phyloP scores from a whole-genome alignment of 2,113 vertebrate genomes.

The Porphyrio hochstetteri region DNA sequence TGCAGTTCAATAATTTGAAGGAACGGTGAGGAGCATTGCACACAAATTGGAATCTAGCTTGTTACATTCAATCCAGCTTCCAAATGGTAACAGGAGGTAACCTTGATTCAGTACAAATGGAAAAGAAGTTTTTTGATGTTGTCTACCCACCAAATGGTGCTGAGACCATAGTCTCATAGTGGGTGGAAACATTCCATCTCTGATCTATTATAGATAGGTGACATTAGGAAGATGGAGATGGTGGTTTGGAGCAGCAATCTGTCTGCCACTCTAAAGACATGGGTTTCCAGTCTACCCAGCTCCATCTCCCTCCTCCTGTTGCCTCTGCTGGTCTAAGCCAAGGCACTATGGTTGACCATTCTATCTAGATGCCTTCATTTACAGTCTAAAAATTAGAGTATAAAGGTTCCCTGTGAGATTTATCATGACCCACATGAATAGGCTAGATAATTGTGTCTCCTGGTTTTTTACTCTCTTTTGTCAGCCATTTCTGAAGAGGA shows the following conservation, averaged over 20 bases:
- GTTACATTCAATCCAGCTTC: not conserved
- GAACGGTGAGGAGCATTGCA: not conserved
- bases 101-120: not conserved
- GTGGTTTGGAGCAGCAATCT: not conserved
- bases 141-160: not conserved
- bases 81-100: not conserved
- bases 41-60: not conserved
- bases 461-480: not conserved
- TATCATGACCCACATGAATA: not conserved
- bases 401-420: not conserved
- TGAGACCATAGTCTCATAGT: not conserved
- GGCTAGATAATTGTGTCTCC: not conserved
- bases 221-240: not conserved
- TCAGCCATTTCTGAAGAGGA: not conserved
- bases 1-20: not conserved
- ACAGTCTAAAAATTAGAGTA: not conserved
- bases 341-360: not conserved
- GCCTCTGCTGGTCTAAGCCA: not conserved
- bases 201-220: not conserved
- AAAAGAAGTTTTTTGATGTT: not conserved
- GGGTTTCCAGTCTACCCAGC: not conserved
- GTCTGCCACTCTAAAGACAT: fast-evolving
- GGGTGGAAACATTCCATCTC: not conserved
- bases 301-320: not conserved
- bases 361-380: not conserved